These are phyloP conservation scores for Papilio demoleus DNA, from an alignment of 2,888 invertebrate species.

Conservation along the genomic window DNA sequence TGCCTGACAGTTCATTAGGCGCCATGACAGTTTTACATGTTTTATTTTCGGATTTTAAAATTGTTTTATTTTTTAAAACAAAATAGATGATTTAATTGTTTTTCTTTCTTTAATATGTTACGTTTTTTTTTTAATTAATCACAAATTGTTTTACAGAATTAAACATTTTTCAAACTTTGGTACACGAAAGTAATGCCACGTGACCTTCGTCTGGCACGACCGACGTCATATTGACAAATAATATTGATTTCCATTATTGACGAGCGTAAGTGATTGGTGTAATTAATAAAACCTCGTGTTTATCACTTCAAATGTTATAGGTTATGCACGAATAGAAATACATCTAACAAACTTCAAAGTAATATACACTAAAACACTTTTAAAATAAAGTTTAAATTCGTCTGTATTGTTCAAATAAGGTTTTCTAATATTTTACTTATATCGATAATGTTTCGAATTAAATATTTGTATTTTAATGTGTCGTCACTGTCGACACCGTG, in stretches of 20 bases:
- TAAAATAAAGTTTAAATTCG: slow-evolving; percentile 1
- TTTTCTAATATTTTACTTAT: slow-evolving; percentile 13
- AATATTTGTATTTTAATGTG: slow-evolving; percentile 25
- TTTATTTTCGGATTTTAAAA: no score
- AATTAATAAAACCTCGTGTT: slow-evolving; percentile 39
- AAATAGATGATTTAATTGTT: no score
- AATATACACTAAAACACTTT: slow-evolving; percentile 10
- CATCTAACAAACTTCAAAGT: slow-evolving; percentile 15
- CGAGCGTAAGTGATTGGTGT: slow-evolving; percentile 37
- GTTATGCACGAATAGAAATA: slow-evolving; percentile 35
- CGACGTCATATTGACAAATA: slow-evolving; percentile 39
- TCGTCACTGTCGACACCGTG: neutral
- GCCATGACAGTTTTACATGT: no score
- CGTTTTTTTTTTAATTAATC: no score
- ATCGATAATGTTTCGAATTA: slow-evolving; percentile 31
- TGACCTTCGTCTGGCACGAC: slow-evolving; percentile 34
- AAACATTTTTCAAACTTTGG: no score
- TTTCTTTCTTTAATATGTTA: no score
- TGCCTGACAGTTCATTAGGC: no score
- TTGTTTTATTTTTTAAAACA: no score
- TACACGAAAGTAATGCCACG: slow-evolving; percentile 2
- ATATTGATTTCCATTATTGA: slow-evolving; percentile 40
- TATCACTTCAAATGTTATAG: slow-evolving; percentile 40
- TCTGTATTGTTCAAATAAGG: neutral
- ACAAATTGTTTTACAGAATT: no score